Evolutionary conservation across 2,113 vertebrate species (phyloP), one percentile per base, ranked within the genome.

Genomic region (Callithrix jacchus): DNA sequence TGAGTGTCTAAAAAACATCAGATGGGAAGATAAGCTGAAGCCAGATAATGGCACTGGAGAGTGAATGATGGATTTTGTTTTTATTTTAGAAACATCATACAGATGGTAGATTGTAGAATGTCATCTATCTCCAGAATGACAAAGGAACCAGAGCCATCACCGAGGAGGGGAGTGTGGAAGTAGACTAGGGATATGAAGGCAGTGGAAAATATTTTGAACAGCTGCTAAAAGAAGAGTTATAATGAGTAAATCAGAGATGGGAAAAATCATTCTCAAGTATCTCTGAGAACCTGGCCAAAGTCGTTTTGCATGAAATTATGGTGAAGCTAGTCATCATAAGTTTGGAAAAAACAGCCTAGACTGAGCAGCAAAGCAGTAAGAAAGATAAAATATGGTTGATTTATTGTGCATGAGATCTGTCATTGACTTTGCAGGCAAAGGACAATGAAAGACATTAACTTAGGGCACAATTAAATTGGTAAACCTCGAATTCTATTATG

Each of bases 141-240:
- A 52, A 56, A 76, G 83, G n/a, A 80, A n/a, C 1, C 3, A 58
- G 66, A 52, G 30, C 3, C 17, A 68, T 42, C 16, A 18, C 21
- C 16, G 4, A 6, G 1, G 47, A 64, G 79, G 56, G 18, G 4
- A 20, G 25, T 30, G n/a, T 86, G 42, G 8, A 32, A 25, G 42
- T 27, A 49, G n/a, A 4, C 13, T 61, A 32, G 25, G 76, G 30
- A 61, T 6, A 77, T 20, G 68, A 68, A 27, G 54, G 8, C 35
- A 23, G 20, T 3, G 25, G 49, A 93, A 42, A 54, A 49, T 76
- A 42, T 58, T 52, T 70, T 70, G 42, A 91, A 76, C 66, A 90
- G 27, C 35, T 95, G 40, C 40, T 74, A 35, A 74, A 37, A 81
- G 68, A 74, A 93, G 49, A 76, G 25, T n/a, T 52, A 18, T 76